Evolutionary conservation across 2,888 invertebrate species (phyloP), one percentile per base, ranked within the genome.

Genomic region (Dioctria rufipes): DNA sequence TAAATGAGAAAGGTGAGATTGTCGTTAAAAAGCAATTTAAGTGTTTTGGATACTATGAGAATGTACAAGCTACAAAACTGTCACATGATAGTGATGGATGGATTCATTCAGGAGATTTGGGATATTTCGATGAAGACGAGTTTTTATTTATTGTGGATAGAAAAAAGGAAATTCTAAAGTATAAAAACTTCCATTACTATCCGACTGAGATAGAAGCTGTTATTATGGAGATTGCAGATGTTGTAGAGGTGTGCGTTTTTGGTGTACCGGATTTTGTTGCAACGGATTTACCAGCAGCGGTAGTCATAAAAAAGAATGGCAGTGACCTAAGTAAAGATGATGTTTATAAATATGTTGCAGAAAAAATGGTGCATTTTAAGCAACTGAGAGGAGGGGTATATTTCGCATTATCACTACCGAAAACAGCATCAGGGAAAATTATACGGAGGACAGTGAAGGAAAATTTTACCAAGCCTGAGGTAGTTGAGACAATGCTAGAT

Each of bases 61-160:
- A 88, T 80, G 85, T 85, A 3, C 85, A 84, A 40, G 87, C 86
- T 71, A 86, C 88, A 5, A 85, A 85, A 75, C 84, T 84, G 3
- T 85, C 86, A 46, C 85, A 86, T 73, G 87, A 88, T 82, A 85
- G 83, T 40, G 86, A 89, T 66, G 88, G 87, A 60, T 89, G 88
- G 88, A 85, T 86, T 13, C 86, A 86, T 49, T 87, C 89, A 37
- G 89, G 89, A 3, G 89, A 89, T 83, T 83, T 88, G 84, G 89
- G 89, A 25, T 87, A 87, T 82, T 87, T 89, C 71, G 89, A 89
- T 80, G 84, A 86, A 54, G 87, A 87, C 73, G 87, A 87, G 63
- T 86, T 84, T 82, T 61, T 88, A 46, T 84, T 85, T 83, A 84
- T 88, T 6, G 84, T 85, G 8, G 89, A 86, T 78, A 85, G 89